phyloP scores from a whole-genome alignment of 2,888 invertebrate species.

The Athalia cordata region DNA sequence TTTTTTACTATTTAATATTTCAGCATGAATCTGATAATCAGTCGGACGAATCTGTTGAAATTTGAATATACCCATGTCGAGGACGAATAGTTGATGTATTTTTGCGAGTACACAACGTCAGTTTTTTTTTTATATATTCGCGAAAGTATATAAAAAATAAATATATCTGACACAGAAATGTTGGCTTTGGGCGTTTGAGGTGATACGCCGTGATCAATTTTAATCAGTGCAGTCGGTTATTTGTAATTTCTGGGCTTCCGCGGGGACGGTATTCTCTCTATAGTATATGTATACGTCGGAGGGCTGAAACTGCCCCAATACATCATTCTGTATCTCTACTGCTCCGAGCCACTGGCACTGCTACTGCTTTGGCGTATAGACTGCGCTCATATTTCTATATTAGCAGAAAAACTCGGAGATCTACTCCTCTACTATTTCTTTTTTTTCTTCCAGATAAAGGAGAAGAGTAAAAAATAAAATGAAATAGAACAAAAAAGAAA shows the following conservation, averaged over 20 bases:
- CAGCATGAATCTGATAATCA: not conserved
- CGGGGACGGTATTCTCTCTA: not conserved
- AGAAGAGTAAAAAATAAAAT: not conserved
- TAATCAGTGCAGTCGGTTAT: conserved; percentile 33
- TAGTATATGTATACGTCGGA: not conserved
- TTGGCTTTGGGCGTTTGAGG: not conserved
- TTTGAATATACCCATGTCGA: not conserved
- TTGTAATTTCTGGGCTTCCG: conserved; percentile 33
- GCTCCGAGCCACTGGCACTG: conserved; percentile 37
- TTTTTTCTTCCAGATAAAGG: not conserved
- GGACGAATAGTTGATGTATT: too few relatives aligned
- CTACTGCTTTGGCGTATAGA: conserved; percentile 25
- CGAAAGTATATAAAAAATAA: too few relatives aligned
- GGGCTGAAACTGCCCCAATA: conserved; percentile 40
- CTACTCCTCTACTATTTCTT: conserved; percentile 2
- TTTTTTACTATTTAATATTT: too few relatives aligned
- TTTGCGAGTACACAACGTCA: too few relatives aligned
- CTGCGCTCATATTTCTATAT: conserved; percentile 39
- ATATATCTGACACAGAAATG: not conserved
- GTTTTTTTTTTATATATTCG: too few relatives aligned
- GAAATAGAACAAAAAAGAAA: not conserved
- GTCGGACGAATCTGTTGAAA: not conserved
- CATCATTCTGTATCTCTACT: conserved; percentile 39
- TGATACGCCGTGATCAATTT: conserved; percentile 36
- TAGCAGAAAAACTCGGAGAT: conserved; percentile 39